Evolutionary conservation across 1,140 invertebrate species (phyloP).

Genomic region (Ooceraea biroi): DNA sequence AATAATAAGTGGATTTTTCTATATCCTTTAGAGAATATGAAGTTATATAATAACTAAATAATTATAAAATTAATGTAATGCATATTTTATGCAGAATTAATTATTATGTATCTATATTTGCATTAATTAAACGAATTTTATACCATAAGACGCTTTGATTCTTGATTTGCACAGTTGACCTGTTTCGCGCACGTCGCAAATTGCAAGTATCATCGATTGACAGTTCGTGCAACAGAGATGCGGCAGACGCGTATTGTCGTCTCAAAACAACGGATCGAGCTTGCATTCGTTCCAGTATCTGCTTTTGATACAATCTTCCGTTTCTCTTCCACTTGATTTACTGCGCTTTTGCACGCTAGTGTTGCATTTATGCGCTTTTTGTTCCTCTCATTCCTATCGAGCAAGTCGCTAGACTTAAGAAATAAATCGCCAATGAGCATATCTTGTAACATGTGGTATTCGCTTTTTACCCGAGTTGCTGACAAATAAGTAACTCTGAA

Average conservation of each 20-base stretch:
- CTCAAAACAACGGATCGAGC: slow-evolving; percentile 14
- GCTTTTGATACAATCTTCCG: slow-evolving; percentile 45
- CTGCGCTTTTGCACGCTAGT: background rate
- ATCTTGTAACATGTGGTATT: slow-evolving; percentile 19
- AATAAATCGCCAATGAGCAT: slow-evolving; percentile 4
- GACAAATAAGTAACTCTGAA: background rate
- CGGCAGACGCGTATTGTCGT: slow-evolving; percentile 27
- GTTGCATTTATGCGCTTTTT: background rate
- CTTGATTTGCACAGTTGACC: background rate
- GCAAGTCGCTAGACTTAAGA: background rate
- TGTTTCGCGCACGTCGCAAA: background rate
- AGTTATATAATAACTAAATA: background rate
- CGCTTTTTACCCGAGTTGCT: slow-evolving; percentile 4
- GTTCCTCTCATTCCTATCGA: background rate
- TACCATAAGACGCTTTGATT: background rate
- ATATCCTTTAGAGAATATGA: background rate
- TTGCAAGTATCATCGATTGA: slow-evolving; percentile 1
- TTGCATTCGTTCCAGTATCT: slow-evolving; percentile 9
- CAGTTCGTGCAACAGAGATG: slow-evolving; percentile 6
- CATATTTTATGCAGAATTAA: too few relatives aligned
- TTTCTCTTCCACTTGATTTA: slow-evolving; percentile 26
- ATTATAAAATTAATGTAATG: too few relatives aligned
- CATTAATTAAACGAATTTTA: background rate
- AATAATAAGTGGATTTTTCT: too few relatives aligned
- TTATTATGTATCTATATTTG: too few relatives aligned